Evolutionary conservation across 2,113 vertebrate species (phyloP).

Genomic region (Myanophis thanlyinensis): DNA sequence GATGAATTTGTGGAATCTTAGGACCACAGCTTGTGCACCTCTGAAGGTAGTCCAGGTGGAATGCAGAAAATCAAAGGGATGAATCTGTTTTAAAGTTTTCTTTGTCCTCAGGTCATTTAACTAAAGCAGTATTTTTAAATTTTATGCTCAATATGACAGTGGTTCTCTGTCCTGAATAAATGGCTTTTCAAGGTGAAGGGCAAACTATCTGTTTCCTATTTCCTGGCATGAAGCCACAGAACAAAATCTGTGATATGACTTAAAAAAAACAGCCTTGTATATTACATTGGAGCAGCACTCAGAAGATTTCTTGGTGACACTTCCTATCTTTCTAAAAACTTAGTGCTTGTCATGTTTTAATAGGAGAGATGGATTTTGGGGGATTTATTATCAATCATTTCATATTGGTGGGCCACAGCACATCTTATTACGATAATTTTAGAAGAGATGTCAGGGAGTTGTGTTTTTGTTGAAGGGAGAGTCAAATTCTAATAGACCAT

Average conservation of each 20-base stretch:
- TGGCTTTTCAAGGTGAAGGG: not conserved
- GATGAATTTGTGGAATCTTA: not conserved
- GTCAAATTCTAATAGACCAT: not conserved
- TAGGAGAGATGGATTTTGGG: not conserved
- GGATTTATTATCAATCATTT: not conserved
- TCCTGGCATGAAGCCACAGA: not conserved
- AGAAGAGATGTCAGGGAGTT: not conserved
- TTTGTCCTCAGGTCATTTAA: not conserved
- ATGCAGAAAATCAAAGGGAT: not conserved
- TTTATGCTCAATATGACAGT: not conserved
- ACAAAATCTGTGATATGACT: not conserved
- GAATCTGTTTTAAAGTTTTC: not conserved
- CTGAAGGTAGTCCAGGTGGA: not conserved
- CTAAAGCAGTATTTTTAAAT: not conserved
- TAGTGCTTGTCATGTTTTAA: not conserved
- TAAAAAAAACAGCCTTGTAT: not conserved
- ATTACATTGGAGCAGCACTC: not conserved
- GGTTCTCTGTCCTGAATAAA: not conserved
- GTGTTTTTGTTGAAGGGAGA: not conserved
- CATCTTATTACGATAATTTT: not conserved
- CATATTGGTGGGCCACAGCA: not conserved
- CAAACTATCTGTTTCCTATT: not conserved
- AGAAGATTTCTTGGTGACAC: not conserved
- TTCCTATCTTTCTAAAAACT: not conserved
- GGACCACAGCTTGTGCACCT: not conserved